phyloP scores from a whole-genome alignment of 2,797 vertebrate species.

The Tarsius wallacei region DNA sequence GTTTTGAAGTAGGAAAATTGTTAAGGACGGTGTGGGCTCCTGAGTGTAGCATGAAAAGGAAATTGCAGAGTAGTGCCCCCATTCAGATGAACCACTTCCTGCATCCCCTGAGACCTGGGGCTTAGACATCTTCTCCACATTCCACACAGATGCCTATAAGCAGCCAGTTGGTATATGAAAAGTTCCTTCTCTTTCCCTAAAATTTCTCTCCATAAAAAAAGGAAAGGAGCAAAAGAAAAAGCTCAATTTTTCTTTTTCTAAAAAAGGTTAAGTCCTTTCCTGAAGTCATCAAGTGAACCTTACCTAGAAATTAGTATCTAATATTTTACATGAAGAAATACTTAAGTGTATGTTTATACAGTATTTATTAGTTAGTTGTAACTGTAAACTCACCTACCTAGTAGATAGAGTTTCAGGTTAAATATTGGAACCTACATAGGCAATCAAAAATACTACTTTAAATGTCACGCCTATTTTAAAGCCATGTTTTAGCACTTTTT shows the following conservation, averaged over 20 bases:
- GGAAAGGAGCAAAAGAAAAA: conserved; percentile 13
- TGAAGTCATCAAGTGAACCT: conserved; percentile 58
- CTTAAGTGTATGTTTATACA: conserved; percentile 72
- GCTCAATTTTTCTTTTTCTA: conserved; percentile 49
- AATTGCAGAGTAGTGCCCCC: background rate
- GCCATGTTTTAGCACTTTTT: conserved; percentile 76
- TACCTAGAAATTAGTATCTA: conserved; percentile 71
- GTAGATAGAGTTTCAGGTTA: conserved; percentile 73
- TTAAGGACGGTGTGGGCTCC: background rate
- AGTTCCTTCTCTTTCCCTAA: background rate
- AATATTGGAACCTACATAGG: conserved; percentile 44
- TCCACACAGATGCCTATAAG: conserved; percentile 52
- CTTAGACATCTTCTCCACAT: conserved; percentile 58
- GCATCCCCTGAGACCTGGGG: background rate
- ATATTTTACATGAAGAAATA: conserved; percentile 80
- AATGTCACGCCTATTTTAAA: conserved; percentile 69
- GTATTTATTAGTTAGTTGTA: conserved; percentile 81
- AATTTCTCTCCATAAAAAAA: conserved; percentile 10
- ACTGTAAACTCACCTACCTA: conserved; percentile 71
- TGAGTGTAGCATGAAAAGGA: background rate
- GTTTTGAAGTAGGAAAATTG: conserved; percentile 59
- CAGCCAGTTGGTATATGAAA: background rate
- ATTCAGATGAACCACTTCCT: background rate
- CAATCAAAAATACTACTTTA: conserved; percentile 72
- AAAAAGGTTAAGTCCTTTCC: conserved; percentile 61